Conservation (phyloP, 1,140 invertebrate species). For the Trypoxylus dichotomus region DNA sequence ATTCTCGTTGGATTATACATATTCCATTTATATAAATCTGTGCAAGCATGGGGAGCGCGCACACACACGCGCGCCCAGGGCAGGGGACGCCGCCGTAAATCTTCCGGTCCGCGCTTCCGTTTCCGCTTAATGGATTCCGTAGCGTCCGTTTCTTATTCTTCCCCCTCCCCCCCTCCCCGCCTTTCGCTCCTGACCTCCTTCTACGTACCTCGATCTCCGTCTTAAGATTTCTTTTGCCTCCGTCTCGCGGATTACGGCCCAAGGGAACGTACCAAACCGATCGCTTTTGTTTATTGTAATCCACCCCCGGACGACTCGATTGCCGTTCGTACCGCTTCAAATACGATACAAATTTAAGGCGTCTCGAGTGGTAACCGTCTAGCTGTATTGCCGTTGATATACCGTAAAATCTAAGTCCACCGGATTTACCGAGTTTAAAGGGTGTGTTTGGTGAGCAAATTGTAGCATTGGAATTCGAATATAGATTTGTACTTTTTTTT, state of each 20-base stretch:
- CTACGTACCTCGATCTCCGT: not conserved
- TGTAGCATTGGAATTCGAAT: too few species aligned
- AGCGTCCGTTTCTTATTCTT: slow-evolving; percentile 11
- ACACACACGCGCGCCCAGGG: not conserved
- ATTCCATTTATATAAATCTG: slow-evolving; percentile 41
- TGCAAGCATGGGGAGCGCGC: slow-evolving; percentile 14
- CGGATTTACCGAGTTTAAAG: too few species aligned
- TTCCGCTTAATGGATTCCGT: slow-evolving; percentile 21
- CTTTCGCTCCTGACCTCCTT: not conserved
- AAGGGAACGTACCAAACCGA: not conserved
- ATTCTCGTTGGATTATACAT: slow-evolving; percentile 38
- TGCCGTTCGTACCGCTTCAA: not conserved
- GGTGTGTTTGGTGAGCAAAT: too few species aligned
- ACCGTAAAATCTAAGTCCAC: too few species aligned
- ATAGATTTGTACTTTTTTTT: too few species aligned
- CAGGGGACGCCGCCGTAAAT: not conserved
- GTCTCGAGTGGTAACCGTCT: too few species aligned
- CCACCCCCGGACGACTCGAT: not conserved
- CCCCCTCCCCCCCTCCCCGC: not conserved
- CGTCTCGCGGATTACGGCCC: not conserved
- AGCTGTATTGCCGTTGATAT: too few species aligned
- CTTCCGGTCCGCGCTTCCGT: slow-evolving; percentile 18
- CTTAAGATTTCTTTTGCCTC: slow-evolving; percentile 6
- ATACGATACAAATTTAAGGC: not conserved
- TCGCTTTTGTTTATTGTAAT: not conserved